Base-by-base conservation (phyloP, 2,113 vertebrate species). In the Gasterosteus aculeatus region DNA sequence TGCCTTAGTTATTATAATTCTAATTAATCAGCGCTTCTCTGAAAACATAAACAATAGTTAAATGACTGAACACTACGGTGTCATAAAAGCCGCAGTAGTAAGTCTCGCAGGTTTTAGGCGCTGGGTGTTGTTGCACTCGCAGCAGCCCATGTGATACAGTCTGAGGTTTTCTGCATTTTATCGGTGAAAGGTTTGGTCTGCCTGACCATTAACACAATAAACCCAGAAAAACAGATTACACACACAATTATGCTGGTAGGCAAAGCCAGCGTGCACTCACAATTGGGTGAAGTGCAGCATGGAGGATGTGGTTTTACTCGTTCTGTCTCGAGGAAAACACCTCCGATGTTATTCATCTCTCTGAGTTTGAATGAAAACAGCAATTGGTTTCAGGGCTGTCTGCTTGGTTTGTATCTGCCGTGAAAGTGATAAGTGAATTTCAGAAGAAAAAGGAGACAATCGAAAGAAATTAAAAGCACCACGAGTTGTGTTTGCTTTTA, bases 291-390 rank as follows among this genome's bases (percentile, higher is more conserved):
- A 14, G 77, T 75, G 76, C 62, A 77, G 74, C 16, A 35, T 26
- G 44, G n/a, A 84, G 84, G 84, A 88, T 82, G 87, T 88, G 87
- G 84, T 86, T 86, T 84, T 66, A 76, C 75, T 80, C 72, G 63
- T 26, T 80, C 58, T 80, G 63, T 77, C 53, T 63, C 47, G 63
- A 86, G 84, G 84, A 88, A 88, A 86, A 86, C 84, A 86, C 84
- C 84, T 88, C 81, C 57, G 72, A 51, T 69, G 68, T 84, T 86
- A 35, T 86, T 81, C 80, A 66, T 58, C 67, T 78, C 41, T 19
- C 2, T 9, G 41, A 39, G 41, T 76, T 77, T 63, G 16, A 82
- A 72, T 35, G 16, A 82, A 85, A 83, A 85, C 77, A 87, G 69
- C 69, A 80, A 33, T 64, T 75, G 58, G 72, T 68, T 72, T 72